phyloP scores from a whole-genome alignment of 2,888 invertebrate genomes.

The Actias luna region DNA sequence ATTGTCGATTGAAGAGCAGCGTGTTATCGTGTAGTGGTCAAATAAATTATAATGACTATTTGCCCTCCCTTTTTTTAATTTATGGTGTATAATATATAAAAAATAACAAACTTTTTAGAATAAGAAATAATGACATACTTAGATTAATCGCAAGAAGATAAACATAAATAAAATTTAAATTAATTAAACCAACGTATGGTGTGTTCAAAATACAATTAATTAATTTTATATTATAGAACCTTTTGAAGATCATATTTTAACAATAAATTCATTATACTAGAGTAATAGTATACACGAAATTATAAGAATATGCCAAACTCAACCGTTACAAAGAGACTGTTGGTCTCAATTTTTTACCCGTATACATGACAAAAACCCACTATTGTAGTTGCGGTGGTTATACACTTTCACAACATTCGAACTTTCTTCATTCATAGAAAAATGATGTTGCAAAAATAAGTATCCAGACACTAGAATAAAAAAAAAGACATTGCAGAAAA shows the following conservation, averaged over 20 bases:
- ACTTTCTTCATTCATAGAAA: not conserved
- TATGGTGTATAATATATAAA: no score
- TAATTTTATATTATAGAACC: not conserved
- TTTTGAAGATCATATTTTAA: not conserved
- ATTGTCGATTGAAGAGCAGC: no score
- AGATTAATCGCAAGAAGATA: not conserved
- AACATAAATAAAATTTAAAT: not conserved
- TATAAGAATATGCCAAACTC: not conserved
- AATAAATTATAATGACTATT: no score
- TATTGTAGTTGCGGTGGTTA: not conserved
- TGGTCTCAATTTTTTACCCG: slow-evolving; percentile 1
- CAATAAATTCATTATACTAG: not conserved
- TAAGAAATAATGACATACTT: not conserved
- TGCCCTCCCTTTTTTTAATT: no score
- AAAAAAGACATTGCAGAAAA: no score
- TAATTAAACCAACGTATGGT: not conserved
- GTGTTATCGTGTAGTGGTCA: no score
- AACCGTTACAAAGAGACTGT: slow-evolving; percentile 4
- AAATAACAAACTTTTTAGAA: no score
- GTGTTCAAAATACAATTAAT: not conserved
- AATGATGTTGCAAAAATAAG: not conserved
- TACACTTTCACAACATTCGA: not conserved
- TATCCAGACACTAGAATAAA: not conserved
- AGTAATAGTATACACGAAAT: not conserved
- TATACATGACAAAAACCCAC: not conserved